phyloP scores from a whole-genome alignment of 2,888 invertebrate species.

The Melinaea menophilus region DNA sequence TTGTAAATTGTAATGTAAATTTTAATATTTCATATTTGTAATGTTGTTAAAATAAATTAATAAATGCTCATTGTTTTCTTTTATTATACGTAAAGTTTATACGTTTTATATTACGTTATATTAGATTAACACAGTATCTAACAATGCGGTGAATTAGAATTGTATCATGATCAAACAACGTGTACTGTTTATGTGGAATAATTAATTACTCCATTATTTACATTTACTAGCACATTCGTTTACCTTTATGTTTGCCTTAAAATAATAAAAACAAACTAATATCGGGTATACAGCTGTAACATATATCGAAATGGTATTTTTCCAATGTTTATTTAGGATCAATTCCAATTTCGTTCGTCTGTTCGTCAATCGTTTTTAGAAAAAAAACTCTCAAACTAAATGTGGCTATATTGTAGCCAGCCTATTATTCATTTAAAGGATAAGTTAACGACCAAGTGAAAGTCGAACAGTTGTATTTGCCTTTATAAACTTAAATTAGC shows the following conservation, averaged over 20 bases:
- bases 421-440: not conserved
- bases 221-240: not conserved
- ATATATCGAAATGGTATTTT: no score
- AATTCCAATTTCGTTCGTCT: no score
- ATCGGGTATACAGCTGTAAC: not conserved
- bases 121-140: not conserved
- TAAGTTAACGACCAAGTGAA: not conserved
- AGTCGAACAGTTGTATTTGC: not conserved
- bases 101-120: no score
- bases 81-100: no score
- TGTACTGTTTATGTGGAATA: slow-evolving; percentile 2
- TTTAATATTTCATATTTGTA: no score
- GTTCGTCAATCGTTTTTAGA: no score
- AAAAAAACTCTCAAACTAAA: not conserved
- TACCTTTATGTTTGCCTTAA: not conserved
- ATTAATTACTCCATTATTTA: slow-evolving; percentile 1
- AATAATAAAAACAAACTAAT: slow-evolving; percentile 1
- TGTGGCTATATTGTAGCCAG: not conserved
- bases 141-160: not conserved
- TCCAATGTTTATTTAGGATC: no score
- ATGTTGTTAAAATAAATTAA: no score
- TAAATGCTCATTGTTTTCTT: no score
- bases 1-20: no score
- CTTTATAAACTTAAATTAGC: not conserved
- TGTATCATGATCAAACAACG: not conserved